These are phyloP conservation scores for Dynastes maya DNA, from an alignment of 2,888 invertebrate species.

Conservation along the genomic window DNA sequence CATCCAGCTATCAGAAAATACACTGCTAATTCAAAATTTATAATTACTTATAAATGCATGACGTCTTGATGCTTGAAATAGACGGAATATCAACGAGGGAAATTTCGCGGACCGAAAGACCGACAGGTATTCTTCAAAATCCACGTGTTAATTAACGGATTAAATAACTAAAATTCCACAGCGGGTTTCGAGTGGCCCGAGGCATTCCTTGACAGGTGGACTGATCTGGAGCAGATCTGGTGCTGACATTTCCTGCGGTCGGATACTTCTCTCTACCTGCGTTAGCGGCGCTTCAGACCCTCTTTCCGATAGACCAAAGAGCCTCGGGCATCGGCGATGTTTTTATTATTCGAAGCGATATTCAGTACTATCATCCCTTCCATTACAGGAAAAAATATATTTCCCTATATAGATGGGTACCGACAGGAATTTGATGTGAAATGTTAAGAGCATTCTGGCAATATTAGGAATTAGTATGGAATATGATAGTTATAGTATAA, in stretches of 20 bases:
- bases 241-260: constrained; percentile 56
- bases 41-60: constrained; percentile 19
- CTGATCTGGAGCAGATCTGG: constrained; percentile 55
- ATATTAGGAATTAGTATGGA: too few species aligned
- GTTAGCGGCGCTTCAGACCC: constrained; percentile 53
- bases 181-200: constrained; percentile 50
- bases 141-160: constrained; percentile 47
- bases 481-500: too few species aligned
- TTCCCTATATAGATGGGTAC: too few species aligned
- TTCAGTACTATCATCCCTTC: neutral
- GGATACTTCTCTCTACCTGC: constrained; percentile 53
- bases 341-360: constrained; percentile 40
- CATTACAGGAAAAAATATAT: too few species aligned
- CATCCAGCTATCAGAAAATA: too few species aligned
- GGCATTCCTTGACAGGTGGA: constrained; percentile 57
- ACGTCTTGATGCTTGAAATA: constrained; percentile 21
- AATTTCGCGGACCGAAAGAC: constrained; percentile 31
- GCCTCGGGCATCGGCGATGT: constrained; percentile 34
- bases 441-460: too few species aligned
- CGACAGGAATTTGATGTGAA: too few species aligned
- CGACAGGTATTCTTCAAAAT: constrained; percentile 44
- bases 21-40: constrained; percentile 14
- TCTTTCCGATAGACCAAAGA: constrained; percentile 43
- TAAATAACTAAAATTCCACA: constrained; percentile 50
- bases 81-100: constrained; percentile 27